Percentiles rank a stretch among this genome's conserved stretches.
Evolutionary conservation across 1,140 invertebrate species (phyloP).

Genomic region (Ladona fulva): DNA sequence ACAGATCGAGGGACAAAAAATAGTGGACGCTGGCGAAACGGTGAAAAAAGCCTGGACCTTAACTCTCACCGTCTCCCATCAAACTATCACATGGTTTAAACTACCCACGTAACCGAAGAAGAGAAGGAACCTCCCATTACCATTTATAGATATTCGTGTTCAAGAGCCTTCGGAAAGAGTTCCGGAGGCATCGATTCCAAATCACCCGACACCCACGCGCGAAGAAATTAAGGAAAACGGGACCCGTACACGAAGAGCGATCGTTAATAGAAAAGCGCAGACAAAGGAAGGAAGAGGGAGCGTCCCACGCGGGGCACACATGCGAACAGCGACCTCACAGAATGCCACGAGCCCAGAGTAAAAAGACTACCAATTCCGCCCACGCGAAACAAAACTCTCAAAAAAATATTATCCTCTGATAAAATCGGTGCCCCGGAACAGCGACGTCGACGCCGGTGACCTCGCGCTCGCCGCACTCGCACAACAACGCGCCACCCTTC

Average conservation of each 20-base stretch:
- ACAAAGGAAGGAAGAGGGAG: background rate
- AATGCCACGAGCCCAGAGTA: background rate
- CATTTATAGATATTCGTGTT: background rate
- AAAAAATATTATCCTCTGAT: too few species aligned
- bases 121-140: background rate
- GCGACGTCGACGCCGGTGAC: too few species aligned
- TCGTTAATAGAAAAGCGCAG: background rate
- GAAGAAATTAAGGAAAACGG: background rate
- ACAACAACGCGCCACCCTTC: background rate
- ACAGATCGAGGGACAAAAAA: too few species aligned
- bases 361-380: background rate
- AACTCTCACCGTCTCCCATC: too few species aligned
- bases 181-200: background rate
- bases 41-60: too few species aligned
- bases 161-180: background rate
- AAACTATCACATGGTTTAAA: background rate
- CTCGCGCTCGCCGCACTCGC: background rate
- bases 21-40: too few species aligned
- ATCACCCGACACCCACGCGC: background rate
- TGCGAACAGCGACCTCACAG: background rate
- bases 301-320: background rate
- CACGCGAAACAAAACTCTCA: background rate
- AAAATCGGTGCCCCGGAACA: too few species aligned
- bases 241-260: background rate
- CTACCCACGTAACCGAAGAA: background rate